These are phyloP conservation scores for Ladona fulva DNA, from an alignment of 1,140 invertebrate species.

Conservation along the genomic window DNA sequence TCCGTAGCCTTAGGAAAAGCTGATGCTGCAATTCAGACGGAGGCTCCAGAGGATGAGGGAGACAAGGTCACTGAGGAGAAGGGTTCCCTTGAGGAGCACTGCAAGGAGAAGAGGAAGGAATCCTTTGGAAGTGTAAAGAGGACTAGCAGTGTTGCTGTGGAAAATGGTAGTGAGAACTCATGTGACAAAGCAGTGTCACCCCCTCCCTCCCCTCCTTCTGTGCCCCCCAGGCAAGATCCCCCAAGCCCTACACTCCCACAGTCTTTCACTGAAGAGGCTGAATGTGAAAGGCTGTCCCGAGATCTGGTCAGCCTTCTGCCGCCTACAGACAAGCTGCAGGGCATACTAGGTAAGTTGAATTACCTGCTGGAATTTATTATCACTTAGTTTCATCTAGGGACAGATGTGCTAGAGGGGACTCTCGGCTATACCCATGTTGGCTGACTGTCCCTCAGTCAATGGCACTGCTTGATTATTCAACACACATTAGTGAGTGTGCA, in stretches of 20 bases:
- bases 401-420: too few species aligned
- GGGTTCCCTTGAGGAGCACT: slow-evolving; percentile 11
- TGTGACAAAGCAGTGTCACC: neutral
- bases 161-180: neutral
- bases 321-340: slow-evolving; percentile 57
- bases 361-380: too few species aligned
- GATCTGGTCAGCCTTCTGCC: slow-evolving; percentile 61
- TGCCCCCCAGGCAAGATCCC: neutral
- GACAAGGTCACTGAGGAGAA: slow-evolving; percentile 15
- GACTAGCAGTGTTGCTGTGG: neutral
- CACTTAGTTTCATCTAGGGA: too few species aligned
- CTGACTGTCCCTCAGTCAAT: too few species aligned
- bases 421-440: too few species aligned
- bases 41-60: slow-evolving; percentile 24
- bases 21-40: slow-evolving; percentile 54
- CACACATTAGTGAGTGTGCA: too few species aligned
- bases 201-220: neutral
- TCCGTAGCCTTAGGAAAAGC: slow-evolving; percentile 48
- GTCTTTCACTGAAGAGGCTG: slow-evolving; percentile 66
- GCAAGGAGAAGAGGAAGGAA: slow-evolving; percentile 22
- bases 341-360: slow-evolving; percentile 49
- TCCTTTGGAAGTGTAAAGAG: slow-evolving; percentile 21
- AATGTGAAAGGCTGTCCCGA: slow-evolving; percentile 64
- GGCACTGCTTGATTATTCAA: too few species aligned
- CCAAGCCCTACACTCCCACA: slow-evolving; percentile 29